phyloP scores from a whole-genome alignment of 1,140 invertebrate species.

The Oncopodura yosiiana region DNA sequence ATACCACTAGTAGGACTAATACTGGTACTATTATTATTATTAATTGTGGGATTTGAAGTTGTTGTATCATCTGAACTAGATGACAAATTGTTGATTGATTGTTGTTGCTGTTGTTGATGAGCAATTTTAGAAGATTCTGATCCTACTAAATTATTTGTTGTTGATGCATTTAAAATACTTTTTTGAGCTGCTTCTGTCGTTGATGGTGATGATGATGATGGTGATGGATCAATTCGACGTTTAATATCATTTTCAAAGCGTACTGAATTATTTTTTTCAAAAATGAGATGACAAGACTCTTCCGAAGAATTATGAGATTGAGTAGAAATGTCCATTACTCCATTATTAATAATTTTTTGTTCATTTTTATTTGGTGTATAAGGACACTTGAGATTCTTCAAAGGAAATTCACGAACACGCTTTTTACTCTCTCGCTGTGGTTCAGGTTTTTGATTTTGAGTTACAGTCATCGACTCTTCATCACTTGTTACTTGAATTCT shows the following conservation, averaged over 20 bases:
- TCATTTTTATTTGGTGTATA: constrained; percentile 13
- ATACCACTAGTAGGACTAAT: neutral
- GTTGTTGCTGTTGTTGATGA: neutral
- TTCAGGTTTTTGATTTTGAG: constrained; percentile 14
- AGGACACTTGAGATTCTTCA: constrained; percentile 30
- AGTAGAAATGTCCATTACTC: neutral
- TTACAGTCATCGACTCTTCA: neutral
- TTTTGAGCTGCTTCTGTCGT: constrained; percentile 5
- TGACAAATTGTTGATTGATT: neutral
- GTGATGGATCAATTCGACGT: too few relatives aligned
- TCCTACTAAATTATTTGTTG: neutral
- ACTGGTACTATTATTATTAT: neutral
- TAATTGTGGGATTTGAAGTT: constrained; percentile 3
- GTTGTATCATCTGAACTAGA: constrained; percentile 11
- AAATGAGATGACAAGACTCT: constrained; percentile 27
- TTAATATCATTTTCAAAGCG: constrained; percentile 26
- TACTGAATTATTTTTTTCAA: constrained; percentile 18
- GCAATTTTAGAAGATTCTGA: neutral
- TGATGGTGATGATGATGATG: neutral
- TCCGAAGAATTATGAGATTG: neutral
- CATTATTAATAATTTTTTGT: neutral
- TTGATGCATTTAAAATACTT: neutral
- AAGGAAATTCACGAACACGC: constrained; percentile 6
- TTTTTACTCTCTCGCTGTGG: constrained; percentile 11
- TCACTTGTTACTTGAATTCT: neutral